A percentile compares a stretch with the other conserved stretches of the same genome.
Conservation (phyloP, 2,888 invertebrate genomes). For the Polietes domitor region DNA sequence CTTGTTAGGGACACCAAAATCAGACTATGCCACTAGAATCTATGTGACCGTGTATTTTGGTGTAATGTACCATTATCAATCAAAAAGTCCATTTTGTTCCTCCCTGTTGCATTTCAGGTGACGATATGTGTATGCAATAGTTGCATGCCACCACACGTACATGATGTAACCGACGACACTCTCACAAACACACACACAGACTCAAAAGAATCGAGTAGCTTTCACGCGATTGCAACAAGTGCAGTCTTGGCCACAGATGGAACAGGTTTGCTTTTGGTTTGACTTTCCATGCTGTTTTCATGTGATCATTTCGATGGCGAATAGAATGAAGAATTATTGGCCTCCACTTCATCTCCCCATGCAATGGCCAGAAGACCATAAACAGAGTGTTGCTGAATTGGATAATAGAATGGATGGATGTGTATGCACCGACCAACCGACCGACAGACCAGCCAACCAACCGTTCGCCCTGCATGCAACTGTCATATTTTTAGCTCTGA, state of each 20-base stretch:
- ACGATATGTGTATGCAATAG: no score
- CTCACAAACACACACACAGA: slow-evolving; percentile 27
- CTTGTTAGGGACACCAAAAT: no score
- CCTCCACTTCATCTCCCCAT: slow-evolving; percentile 50
- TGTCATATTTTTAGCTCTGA: slow-evolving; percentile 22
- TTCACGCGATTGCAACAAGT: slow-evolving; percentile 68
- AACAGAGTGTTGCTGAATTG: background rate
- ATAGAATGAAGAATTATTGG: slow-evolving; percentile 38
- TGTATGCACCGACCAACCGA: background rate
- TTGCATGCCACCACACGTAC: no score
- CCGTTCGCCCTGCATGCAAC: slow-evolving; percentile 2
- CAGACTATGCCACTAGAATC: no score
- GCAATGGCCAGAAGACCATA: background rate
- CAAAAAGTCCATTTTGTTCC: no score
- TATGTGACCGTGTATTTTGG: no score
- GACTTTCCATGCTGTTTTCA: background rate
- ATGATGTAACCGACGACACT: slow-evolving; percentile 40
- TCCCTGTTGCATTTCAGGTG: no score
- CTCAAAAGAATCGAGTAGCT: slow-evolving; percentile 30
- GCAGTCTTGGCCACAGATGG: slow-evolving; percentile 71
- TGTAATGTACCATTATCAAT: no score
- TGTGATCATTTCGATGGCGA: slow-evolving; percentile 28
- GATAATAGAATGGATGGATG: slow-evolving; percentile 7
- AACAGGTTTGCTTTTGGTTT: slow-evolving; percentile 19
- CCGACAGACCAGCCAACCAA: background rate